A percentile compares a stretch with the other conserved stretches of the same genome.
These are phyloP conservation scores for Lithobates pipiens DNA, from an alignment of 2,797 vertebrate genomes.

Conservation along the genomic window DNA sequence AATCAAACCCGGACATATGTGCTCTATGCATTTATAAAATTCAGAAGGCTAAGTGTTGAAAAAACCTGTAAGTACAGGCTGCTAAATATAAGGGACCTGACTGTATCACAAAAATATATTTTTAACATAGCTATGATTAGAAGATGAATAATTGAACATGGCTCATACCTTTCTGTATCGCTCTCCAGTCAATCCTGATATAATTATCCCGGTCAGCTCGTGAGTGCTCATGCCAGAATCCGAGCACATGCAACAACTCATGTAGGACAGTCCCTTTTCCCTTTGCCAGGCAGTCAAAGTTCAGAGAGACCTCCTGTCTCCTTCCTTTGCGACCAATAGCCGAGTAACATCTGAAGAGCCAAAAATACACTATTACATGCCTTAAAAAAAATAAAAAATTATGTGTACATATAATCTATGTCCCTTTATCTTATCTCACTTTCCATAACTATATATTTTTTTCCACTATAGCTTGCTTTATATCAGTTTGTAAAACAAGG, in stretches of 20 bases:
- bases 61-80: too few species aligned
- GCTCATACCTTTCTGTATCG: constrained; percentile 66
- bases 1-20: too few species aligned
- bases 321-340: constrained; percentile 68
- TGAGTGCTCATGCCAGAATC: constrained; percentile 74
- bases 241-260: constrained; percentile 72
- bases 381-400: neutral
- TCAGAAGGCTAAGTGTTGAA: too few species aligned
- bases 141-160: too few species aligned
- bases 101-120: too few species aligned
- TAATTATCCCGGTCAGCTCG: constrained; percentile 70
- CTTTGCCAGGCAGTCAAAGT: constrained; percentile 64
- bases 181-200: constrained; percentile 67
- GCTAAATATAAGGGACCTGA: too few species aligned
- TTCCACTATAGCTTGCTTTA: too few species aligned
- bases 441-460: too few species aligned
- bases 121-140: too few species aligned
- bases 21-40: too few species aligned
- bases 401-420: neutral
- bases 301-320: constrained; percentile 70
- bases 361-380: neutral
- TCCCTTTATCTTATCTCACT: too few species aligned
- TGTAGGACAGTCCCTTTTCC: constrained; percentile 70
- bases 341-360: constrained; percentile 70
- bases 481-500: too few species aligned